Evolutionary conservation across 2,113 vertebrate genomes (phyloP).

Genomic region (Eulemur rufifrons): DNA sequence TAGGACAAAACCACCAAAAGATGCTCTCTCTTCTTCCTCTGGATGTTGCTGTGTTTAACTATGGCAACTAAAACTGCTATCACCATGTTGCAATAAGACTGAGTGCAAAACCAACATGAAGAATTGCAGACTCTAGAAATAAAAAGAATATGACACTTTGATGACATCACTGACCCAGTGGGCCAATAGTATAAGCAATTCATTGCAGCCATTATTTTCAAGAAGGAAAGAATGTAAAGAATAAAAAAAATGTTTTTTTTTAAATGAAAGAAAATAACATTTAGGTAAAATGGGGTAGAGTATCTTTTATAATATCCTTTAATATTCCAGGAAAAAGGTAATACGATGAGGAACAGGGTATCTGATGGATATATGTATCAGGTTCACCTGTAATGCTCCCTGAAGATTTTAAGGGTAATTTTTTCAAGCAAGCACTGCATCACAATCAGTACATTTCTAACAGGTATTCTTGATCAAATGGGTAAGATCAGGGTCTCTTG

Average conservation of each 20-base stretch:
- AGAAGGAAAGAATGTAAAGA: not conserved
- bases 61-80: not conserved
- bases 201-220: not conserved
- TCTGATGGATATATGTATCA: not conserved
- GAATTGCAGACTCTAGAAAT: not conserved
- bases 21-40: not conserved
- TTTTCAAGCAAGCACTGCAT: not conserved
- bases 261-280: not conserved
- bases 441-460: not conserved
- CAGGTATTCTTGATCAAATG: not conserved
- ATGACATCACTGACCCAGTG: not conserved
- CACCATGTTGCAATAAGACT: not conserved
- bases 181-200: not conserved
- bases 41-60: not conserved
- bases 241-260: not conserved
- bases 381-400: not conserved
- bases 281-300: not conserved
- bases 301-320: not conserved
- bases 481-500: not conserved
- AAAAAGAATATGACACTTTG: not conserved
- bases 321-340: not conserved
- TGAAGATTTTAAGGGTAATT: not conserved
- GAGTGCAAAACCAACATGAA: not conserved
- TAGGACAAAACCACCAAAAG: not conserved
- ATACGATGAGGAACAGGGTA: not conserved